Evolutionary conservation across 2,888 invertebrate species (phyloP), one percentile per base, ranked within the genome.

Genomic region (Encarsia formosa): DNA sequence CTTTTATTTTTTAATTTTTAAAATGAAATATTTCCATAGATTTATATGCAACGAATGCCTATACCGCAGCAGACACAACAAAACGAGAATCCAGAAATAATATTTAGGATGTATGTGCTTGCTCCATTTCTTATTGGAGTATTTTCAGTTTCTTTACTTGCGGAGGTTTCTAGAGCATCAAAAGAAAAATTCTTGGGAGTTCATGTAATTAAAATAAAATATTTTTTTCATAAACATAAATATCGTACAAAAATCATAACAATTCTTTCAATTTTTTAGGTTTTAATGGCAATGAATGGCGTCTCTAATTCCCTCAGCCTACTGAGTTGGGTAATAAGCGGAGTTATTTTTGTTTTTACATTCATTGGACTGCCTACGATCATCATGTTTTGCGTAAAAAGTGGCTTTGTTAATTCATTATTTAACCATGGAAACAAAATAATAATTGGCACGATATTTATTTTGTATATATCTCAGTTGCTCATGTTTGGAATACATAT

Each of bases 221-320:
- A n/a, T n/a, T n/a, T n/a, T n/a, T n/a, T n/a, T 37, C n/a, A n/a
- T n/a, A n/a, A n/a, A n/a, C n/a, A n/a, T n/a, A n/a, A 32, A 22
- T 16, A 40, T 13, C 13, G 9, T 26, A 5, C 6, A 23, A 9
- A 11, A 22, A 13, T 29, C 8, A 29, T 8, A n/a, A n/a, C n/a
- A 29, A 13, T 29, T 9, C 8, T 29, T 29, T 29, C 13, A 13
- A 29, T 29, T 29, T 60, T 57, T 3, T 32, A 69, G 68, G 65
- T 68, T 39, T 48, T 70, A 37, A 69, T 69, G 65, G 59, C 65
- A 16, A 67, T 70, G 52, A 69, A 69, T 37, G 70, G 70, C 13
- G 66, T 70, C 6, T 64, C 62, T 23, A 54, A 58, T 18, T 54
- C 54, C 29, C 60, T 66, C 20, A 69, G 68, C 59, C 58, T 69